These are phyloP conservation scores for Nycteola revayana DNA, from an alignment of 2,888 invertebrate species.

Conservation along the genomic window DNA sequence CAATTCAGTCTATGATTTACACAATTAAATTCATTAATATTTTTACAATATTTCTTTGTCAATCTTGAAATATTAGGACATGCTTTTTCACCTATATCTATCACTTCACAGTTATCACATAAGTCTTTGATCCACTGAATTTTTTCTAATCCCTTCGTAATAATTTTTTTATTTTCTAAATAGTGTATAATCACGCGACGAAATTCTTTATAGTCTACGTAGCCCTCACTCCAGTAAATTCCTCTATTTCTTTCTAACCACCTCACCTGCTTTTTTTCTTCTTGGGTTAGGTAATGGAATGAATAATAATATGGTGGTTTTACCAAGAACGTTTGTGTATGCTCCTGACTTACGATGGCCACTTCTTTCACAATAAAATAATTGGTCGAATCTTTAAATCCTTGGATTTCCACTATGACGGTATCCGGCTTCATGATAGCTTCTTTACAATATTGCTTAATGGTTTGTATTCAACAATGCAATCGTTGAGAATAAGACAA, in stretches of 20 bases:
- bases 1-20: neutral
- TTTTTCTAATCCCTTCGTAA: neutral
- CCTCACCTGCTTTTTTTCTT: neutral
- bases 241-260: conserved; percentile 5
- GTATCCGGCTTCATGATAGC: neutral
- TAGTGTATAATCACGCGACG: neutral
- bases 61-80: neutral
- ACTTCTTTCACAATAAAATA: neutral
- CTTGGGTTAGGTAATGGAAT: neutral
- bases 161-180: neutral
- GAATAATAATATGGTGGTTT: neutral
- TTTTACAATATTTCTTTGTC: too few relatives aligned
- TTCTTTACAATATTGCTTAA: neutral
- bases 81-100: neutral
- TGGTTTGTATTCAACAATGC: neutral
- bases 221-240: too few relatives aligned
- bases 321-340: neutral
- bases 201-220: conserved; percentile 1
- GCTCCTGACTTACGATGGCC: neutral
- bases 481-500: neutral
- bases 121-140: neutral
- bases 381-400: neutral
- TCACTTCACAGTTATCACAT: neutral
- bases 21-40: conserved; percentile 2
- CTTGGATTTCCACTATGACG: neutral